Evolutionary conservation across 1,140 invertebrate genomes (phyloP), one percentile per base, ranked within the genome.

Genomic region (Drosophila pectinifera): DNA sequence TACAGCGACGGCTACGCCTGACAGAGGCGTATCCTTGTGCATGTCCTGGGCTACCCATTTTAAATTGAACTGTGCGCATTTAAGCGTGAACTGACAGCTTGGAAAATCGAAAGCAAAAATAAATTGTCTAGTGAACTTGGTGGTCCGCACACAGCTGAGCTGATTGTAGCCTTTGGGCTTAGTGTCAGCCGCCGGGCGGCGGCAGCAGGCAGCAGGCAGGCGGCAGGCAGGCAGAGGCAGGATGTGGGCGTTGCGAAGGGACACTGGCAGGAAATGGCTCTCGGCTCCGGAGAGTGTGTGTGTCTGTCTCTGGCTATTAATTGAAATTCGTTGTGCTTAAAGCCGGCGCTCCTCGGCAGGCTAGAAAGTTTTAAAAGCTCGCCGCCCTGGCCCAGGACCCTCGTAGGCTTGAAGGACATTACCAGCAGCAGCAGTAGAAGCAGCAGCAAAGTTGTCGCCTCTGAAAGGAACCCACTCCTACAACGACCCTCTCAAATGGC

Each of bases 1-100:
- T 67, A 67, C 63, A 36, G 39, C 46, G 59, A 65, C 42, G 41
- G n/a, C 42, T 18, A 34, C 39, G 56, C 62, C 59, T 67, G 55
- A 38, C 65, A 78, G 65, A 42, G 62, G 77, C 70, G 67, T 78
- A 74, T 73, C 53, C 73, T 62, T 62, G 41, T 73, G 53, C 80
- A 74, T 78, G 56, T 82, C 46, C 80, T 75, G 62, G 61, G 75
- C 69, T 76, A 80, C 78, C 78, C 79, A 84, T 89, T 89, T 89
- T 89, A 89, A 89, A 89, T 89, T 89, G 84, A 89, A 89, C 84
- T 89, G 85, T 84, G 84, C 84, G 85, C 84, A 89, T 89, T 89
- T 89, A 90, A 89, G 84, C 84, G 84, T 89, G 83, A 89, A 89
- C 85, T 89, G 84, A 89, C 84, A 89, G 84, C 85, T 90, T 78